These are phyloP conservation scores for Xyrichtys novacula DNA, from an alignment of 2,797 vertebrate genomes.

Conservation along the genomic window DNA sequence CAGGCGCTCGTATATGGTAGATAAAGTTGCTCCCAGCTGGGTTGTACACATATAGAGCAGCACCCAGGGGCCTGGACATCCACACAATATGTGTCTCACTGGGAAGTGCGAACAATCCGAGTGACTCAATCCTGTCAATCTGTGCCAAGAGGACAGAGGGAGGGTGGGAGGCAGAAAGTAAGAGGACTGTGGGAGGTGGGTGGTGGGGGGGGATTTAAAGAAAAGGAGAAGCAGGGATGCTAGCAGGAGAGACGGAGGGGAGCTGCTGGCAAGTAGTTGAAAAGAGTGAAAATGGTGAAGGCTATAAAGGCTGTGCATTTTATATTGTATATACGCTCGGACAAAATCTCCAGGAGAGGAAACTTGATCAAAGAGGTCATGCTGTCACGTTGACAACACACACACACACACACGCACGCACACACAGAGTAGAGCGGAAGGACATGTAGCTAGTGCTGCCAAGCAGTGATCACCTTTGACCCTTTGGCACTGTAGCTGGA, in stretches of 20 bases:
- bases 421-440: conserved; percentile 58
- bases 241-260: conserved; percentile 50
- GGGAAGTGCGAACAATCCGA: conserved; percentile 73
- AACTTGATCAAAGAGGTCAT: conserved; percentile 74
- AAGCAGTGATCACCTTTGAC: conserved; percentile 75
- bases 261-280: conserved; percentile 52
- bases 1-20: conserved; percentile 25
- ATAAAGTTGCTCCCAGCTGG: conserved; percentile 46
- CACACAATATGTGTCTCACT: conserved; percentile 72
- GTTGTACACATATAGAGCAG: conserved; percentile 48
- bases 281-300: conserved; percentile 26
- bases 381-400: conserved; percentile 66
- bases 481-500: conserved; percentile 68
- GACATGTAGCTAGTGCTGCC: conserved; percentile 67
- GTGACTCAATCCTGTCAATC: conserved; percentile 70
- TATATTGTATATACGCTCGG: conserved; percentile 60
- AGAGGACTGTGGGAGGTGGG: conserved; percentile 50
- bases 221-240: conserved; percentile 54
- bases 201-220: conserved; percentile 45
- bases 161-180: conserved; percentile 64
- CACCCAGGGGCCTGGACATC: conserved; percentile 60
- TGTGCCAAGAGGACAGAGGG: conserved; percentile 77
- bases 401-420: conserved; percentile 41
- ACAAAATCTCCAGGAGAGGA: conserved; percentile 54
- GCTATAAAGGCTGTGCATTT: conserved; percentile 53